Percentiles rank a stretch among this genome's conserved stretches.
Evolutionary conservation across 2,113 vertebrate species (phyloP).

Genomic region (Thomomys bottae): DNA sequence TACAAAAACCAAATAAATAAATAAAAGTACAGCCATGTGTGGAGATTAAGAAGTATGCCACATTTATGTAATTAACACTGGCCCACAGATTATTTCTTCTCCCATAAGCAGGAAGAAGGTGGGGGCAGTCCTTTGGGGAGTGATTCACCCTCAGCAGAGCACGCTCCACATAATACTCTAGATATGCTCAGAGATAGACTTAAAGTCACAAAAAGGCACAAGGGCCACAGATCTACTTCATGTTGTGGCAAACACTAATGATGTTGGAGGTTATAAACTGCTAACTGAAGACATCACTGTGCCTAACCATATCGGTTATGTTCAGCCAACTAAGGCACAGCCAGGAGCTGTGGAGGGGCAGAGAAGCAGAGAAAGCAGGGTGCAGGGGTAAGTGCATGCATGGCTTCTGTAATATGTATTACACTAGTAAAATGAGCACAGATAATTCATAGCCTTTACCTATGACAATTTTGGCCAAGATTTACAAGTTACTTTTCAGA

Average conservation of each 20-base stretch:
- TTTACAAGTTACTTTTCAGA: neutral
- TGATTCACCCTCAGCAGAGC: neutral
- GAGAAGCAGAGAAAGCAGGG: too few relatives aligned
- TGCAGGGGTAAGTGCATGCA: neutral
- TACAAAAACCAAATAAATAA: neutral
- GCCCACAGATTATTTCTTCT: neutral
- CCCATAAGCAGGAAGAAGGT: too few relatives aligned
- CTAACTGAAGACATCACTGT: too few relatives aligned
- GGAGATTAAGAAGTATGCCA: neutral
- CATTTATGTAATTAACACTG: rapidly evolving
- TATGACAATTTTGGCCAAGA: neutral
- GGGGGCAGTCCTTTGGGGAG: too few relatives aligned
- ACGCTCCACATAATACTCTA: neutral
- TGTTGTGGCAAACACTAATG: rapidly evolving
- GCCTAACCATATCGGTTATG: neutral
- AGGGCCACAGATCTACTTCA: neutral
- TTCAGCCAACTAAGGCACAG: neutral
- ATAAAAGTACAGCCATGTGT: neutral
- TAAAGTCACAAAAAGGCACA: neutral
- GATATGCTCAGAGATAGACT: neutral
- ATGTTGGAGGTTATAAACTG: neutral
- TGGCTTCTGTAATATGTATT: too few relatives aligned
- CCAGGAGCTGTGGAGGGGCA: too few relatives aligned
- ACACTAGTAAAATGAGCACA: neutral
- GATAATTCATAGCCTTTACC: neutral